Percentiles rank a stretch among this genome's conserved stretches.
Evolutionary conservation across 2,888 invertebrate species (phyloP).

Genomic region (Drosophila ustulata): DNA sequence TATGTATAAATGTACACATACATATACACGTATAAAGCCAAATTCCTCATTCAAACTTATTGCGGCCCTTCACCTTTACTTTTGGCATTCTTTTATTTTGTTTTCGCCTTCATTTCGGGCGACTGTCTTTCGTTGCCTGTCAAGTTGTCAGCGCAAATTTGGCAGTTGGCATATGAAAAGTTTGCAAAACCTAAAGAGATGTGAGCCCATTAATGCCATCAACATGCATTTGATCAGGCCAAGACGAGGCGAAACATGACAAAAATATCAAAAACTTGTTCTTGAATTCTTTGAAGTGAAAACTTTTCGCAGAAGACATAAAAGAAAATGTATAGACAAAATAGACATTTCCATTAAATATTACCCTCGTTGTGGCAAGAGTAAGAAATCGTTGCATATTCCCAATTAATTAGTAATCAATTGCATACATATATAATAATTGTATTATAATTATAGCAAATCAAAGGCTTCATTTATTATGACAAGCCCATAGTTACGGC

Average conservation of each 20-base stretch:
- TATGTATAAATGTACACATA: neutral
- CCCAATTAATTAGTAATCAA: constrained; percentile 10
- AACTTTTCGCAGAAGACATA: too few species aligned
- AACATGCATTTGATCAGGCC: constrained; percentile 25
- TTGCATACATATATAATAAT: constrained; percentile 2
- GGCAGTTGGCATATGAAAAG: constrained; percentile 35
- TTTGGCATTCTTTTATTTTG: constrained; percentile 17
- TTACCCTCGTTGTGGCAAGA: neutral
- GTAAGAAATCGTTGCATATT: neutral
- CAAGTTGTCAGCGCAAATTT: constrained; percentile 55
- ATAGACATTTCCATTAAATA: neutral
- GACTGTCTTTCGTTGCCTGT: constrained; percentile 26
- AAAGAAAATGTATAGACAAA: neutral
- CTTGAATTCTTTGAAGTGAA: too few species aligned
- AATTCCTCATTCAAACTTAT: constrained; percentile 40
- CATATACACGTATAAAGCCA: constrained; percentile 6
- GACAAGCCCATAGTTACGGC: constrained; percentile 3
- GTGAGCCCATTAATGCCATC: constrained; percentile 34
- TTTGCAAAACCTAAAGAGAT: constrained; percentile 17
- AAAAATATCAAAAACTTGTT: neutral
- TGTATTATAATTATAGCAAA: constrained; percentile 3
- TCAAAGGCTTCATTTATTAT: constrained; percentile 23
- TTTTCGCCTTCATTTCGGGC: constrained; percentile 12
- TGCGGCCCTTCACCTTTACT: constrained; percentile 13
- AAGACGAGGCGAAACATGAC: neutral